Evolutionary conservation across 2,113 vertebrate species (phyloP), one percentile per base, ranked within the genome.

Genomic region (Peromyscus californicus): DNA sequence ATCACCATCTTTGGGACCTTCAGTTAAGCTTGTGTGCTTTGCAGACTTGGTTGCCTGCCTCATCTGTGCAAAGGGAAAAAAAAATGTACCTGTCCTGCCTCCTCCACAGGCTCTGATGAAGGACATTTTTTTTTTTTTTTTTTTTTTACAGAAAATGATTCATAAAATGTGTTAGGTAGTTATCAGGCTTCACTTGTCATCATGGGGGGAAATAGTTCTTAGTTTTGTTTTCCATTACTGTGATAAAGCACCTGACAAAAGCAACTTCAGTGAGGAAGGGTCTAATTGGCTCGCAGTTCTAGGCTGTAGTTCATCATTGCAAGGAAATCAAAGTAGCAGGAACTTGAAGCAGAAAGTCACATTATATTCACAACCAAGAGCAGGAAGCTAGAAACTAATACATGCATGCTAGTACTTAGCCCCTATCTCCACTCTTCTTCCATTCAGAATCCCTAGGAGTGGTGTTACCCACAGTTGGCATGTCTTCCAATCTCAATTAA

Each of bases 91-190:
- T 22, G 12, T 7, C 48, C 21, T 65, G 0, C 4, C 26, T 93
- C 67, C 1, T 87, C 45, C 3, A 5, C 42, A 57, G 36, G 19
- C 48, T 86, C 78, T 74, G 69, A 57, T 31, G 48, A 89, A 54
- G 45, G 45, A 24, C n/a, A 61, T n/a, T n/a, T n/a, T n/a, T n/a
- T n/a, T n/a, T n/a, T n/a, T 1, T 1, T 4, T 24, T 4, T 1
- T 63, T 16, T 88, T 48, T 42, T 45, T 54, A 0, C 51, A 83
- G 76, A 91, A 88, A 65, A n/a, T 61, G 59, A 83, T 57, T 3
- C 45, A 69, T n/a, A 70, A 54, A 91, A 45, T 11, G 0, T 51
- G 1, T 24, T n/a, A 12, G 21, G 16, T 15, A 79, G 12, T 57
- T 51, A 36, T 31, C 89, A n/a, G 51, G 19, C 69, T 24, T 89